Conservation (phyloP, 2,797 vertebrate species). For the Petrocephalus schoutedeni region DNA sequence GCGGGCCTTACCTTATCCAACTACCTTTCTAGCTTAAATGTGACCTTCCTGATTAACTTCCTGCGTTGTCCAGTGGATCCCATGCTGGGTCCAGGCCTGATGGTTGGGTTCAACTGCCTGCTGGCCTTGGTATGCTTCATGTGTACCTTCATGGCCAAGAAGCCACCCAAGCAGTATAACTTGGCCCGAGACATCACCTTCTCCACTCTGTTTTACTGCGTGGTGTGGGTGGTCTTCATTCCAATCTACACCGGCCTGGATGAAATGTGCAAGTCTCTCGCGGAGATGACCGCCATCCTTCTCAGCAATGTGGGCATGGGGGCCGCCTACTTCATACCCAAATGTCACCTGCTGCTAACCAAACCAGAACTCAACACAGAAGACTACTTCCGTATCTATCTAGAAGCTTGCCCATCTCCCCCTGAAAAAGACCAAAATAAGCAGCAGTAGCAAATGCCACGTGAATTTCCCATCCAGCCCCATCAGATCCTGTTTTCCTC, state of each 20-base stretch:
- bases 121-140: slow-evolving; percentile 74
- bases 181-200: slow-evolving; percentile 77
- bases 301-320: slow-evolving; percentile 63
- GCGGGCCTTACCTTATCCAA: slow-evolving; percentile 40
- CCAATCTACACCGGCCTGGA: slow-evolving; percentile 62
- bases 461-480: not conserved
- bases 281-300: slow-evolving; percentile 61
- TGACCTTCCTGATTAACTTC: slow-evolving; percentile 48
- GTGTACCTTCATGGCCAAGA: slow-evolving; percentile 80
- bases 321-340: slow-evolving; percentile 69
- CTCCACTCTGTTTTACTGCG: slow-evolving; percentile 64
- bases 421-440: slow-evolving; percentile 43
- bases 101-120: slow-evolving; percentile 59
- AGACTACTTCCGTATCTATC: slow-evolving; percentile 66
- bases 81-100: slow-evolving; percentile 58
- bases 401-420: slow-evolving; percentile 46
- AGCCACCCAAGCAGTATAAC: slow-evolving; percentile 63
- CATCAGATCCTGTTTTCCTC: not conserved
- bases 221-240: slow-evolving; percentile 74
- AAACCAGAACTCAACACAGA: slow-evolving; percentile 68
- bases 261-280: slow-evolving; percentile 47
- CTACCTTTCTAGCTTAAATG: slow-evolving; percentile 40
- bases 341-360: slow-evolving; percentile 72
- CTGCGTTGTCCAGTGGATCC: slow-evolving; percentile 54
- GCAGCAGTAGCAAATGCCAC: not conserved